These are phyloP conservation scores for Drosophila bifasciata DNA, from an alignment of 1,140 invertebrate genomes.

Conservation along the genomic window DNA sequence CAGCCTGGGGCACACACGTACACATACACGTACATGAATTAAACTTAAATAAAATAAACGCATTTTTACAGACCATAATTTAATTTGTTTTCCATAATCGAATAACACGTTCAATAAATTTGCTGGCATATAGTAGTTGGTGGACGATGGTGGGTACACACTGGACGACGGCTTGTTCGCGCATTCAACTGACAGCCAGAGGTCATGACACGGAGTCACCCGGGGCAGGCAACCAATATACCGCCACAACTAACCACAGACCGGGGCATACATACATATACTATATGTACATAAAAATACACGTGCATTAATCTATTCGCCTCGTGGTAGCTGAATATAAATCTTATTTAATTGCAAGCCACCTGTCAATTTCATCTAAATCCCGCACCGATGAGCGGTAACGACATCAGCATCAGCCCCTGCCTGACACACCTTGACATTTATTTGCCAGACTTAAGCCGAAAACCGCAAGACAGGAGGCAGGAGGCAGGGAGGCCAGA, in stretches of 20 bases:
- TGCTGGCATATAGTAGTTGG: conserved; percentile 43
- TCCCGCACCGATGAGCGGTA: conserved; percentile 5
- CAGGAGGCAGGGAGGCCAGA: no score
- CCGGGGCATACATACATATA: neutral
- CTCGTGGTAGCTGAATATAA: conserved; percentile 49
- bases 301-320: conserved; percentile 24
- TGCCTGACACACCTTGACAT: conserved; percentile 69
- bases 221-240: neutral
- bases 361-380: conserved; percentile 77
- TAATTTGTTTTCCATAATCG: conserved; percentile 15
- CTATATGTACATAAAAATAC: neutral
- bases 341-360: conserved; percentile 82
- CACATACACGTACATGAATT: no score
- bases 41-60: no score
- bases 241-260: conserved; percentile 3
- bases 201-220: conserved; percentile 54
- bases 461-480: conserved; percentile 18
- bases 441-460: conserved; percentile 56
- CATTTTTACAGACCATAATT: no score
- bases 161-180: conserved; percentile 13
- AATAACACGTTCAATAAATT: conserved; percentile 6
- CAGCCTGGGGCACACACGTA: no score
- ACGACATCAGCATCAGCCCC: conserved; percentile 11
- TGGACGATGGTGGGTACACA: no score
- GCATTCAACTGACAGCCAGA: conserved; percentile 36